Evolutionary conservation across 2,888 invertebrate species (phyloP).

Genomic region (Trilocha varians): DNA sequence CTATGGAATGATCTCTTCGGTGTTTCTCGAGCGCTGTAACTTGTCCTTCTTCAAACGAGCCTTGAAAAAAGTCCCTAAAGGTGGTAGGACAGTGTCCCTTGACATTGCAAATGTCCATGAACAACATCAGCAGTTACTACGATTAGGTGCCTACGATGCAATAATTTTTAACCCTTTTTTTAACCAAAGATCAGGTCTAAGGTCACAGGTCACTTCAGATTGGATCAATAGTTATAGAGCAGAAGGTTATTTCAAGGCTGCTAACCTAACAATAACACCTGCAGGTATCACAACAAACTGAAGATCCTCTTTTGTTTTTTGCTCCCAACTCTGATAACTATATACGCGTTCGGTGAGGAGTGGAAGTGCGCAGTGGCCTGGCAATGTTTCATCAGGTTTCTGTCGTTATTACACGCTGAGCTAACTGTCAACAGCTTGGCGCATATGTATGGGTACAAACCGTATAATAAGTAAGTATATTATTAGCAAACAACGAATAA

Average conservation of each 20-base stretch:
- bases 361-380: conserved; percentile 75
- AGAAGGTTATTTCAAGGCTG: neutral
- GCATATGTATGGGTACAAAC: conserved; percentile 60
- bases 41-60: no score
- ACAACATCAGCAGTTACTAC: no score
- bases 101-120: neutral
- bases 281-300: neutral
- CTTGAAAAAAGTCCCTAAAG: no score
- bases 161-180: no score
- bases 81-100: no score
- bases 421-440: conserved; percentile 78
- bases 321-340: conserved; percentile 9
- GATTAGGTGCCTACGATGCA: no score
- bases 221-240: neutral
- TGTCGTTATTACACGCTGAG: conserved; percentile 21
- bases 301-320: conserved; percentile 9
- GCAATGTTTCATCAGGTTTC: conserved; percentile 78
- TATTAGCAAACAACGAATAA: neutral
- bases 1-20: no score
- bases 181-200: no score
- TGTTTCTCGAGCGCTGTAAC: no score
- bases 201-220: no score
- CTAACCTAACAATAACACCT: no score
- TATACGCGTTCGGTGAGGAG: conserved; percentile 63
- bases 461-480: conserved; percentile 41